Evolutionary conservation across 2,888 invertebrate species (phyloP).

Genomic region (Leptopilina drosophilae): DNA sequence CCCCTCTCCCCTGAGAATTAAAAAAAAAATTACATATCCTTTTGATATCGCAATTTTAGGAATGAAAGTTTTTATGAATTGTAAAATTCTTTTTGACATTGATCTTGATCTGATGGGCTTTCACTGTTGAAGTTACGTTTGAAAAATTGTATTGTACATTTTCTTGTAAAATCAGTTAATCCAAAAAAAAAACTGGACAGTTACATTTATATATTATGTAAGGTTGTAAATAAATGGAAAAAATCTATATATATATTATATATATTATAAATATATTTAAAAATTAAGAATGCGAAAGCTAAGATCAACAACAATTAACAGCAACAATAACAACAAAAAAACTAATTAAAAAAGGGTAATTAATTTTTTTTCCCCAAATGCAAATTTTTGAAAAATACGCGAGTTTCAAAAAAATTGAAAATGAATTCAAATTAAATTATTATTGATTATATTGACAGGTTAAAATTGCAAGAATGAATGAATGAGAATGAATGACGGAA

Average conservation of each 20-base stretch:
- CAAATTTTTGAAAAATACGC: too few species aligned
- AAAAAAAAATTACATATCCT: neutral
- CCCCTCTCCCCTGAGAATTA: too few species aligned
- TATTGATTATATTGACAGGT: neutral
- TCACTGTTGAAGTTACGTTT: conserved; percentile 32
- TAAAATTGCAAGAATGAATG: conserved; percentile 15
- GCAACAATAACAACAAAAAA: neutral
- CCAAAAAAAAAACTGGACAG: conserved; percentile 60
- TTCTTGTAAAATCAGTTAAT: conserved; percentile 70
- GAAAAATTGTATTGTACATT: conserved; percentile 66
- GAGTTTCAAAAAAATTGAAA: neutral
- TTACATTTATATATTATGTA: conserved; percentile 72
- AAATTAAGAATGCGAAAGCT: neutral
- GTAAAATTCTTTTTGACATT: conserved; percentile 17
- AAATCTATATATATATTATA: neutral
- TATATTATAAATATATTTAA: too few species aligned
- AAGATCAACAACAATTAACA: neutral
- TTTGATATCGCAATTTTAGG: neutral
- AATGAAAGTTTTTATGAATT: neutral
- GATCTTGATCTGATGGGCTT: conserved; percentile 28
- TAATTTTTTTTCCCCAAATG: neutral
- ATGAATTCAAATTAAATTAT: neutral
- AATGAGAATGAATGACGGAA: conserved; percentile 23
- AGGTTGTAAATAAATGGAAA: conserved; percentile 69
- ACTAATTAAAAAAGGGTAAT: neutral